Base-by-base conservation (phyloP, 2,797 vertebrate genomes). In the Bufotes viridis region DNA sequence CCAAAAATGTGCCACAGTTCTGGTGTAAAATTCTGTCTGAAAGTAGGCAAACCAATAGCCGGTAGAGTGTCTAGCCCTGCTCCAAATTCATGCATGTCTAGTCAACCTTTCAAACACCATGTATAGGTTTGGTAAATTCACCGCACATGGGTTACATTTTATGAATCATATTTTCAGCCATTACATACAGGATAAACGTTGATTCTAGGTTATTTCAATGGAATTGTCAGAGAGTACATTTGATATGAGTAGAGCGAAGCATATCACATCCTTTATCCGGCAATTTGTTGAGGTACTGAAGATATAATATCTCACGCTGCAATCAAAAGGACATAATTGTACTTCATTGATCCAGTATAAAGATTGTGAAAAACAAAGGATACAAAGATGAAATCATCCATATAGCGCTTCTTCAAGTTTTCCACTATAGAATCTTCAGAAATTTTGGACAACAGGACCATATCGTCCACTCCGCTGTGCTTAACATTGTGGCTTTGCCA, bases 401-500 rank as follows among this genome's bases (percentile, higher is more conserved):
- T 97, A 93, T 99, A 99, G 95, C 98, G 95, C 93, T 98, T 99
- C 95, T 97, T 99, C 51, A 99, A 95, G 93, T 99, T 99, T 92
- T 99, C 98, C 91, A 99, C 98, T n/a, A 99, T 98, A 93, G 97
- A 96, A 15, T 97, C 97, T 93, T 99, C 98, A 0, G 96, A 97
- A 94, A 99, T 99, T 94, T 98, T 99, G 92, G 95, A 96, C 83
- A 99, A 97, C 72, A 99, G 96, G 87, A 99, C 98, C 98, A 99
- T 99, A 91, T 99, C 98, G 0, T 99, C 98, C 96, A 99, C 97
- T 0, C 98, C 98, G 0, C 97, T 99, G 76, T 97, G 97, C 92
- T 98, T 99, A 93, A 99, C 97, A 95, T 99, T 98, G 95, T 99
- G 98, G 93, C 98, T 99, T 94, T 98, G 98, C 98, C 98, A 99